Conservation (phyloP, 2,888 invertebrate genomes). For the Cylindroiulus punctatus region DNA sequence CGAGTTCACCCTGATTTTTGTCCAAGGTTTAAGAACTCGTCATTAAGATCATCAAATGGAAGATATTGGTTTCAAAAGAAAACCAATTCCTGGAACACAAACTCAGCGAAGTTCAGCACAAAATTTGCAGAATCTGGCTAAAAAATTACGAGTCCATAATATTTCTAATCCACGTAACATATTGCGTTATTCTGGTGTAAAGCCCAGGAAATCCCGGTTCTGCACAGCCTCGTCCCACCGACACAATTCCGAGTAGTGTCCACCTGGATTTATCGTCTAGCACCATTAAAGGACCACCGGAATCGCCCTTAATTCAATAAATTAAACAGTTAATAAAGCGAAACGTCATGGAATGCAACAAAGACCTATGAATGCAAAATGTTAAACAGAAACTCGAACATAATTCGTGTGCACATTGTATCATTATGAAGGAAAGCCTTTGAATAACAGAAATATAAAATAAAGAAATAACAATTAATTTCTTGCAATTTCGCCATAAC, state of each 20-base stretch:
- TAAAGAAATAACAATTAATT: too few relatives aligned
- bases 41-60: background rate
- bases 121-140: background rate
- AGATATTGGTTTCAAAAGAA: background rate
- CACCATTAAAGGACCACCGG: conserved; percentile 92
- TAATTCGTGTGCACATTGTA: too few relatives aligned
- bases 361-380: too few relatives aligned
- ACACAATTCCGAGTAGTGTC: conserved; percentile 92
- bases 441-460: too few relatives aligned
- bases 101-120: background rate
- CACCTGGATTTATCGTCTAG: conserved; percentile 77
- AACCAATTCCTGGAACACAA: background rate
- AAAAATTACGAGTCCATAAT: background rate
- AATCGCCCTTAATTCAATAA: conserved; percentile 73
- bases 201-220: conserved; percentile 67
- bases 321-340: background rate
- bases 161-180: conserved; percentile 55
- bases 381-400: too few relatives aligned
- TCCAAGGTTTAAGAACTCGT: background rate
- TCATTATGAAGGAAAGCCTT: too few relatives aligned
- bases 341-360: background rate
- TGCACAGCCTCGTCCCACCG: conserved; percentile 93
- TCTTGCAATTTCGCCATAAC: too few relatives aligned
- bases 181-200: conserved; percentile 53
- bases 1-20: background rate